Evolutionary conservation across 2,888 invertebrate species (phyloP).

Genomic region (Ennomos erosarius): DNA sequence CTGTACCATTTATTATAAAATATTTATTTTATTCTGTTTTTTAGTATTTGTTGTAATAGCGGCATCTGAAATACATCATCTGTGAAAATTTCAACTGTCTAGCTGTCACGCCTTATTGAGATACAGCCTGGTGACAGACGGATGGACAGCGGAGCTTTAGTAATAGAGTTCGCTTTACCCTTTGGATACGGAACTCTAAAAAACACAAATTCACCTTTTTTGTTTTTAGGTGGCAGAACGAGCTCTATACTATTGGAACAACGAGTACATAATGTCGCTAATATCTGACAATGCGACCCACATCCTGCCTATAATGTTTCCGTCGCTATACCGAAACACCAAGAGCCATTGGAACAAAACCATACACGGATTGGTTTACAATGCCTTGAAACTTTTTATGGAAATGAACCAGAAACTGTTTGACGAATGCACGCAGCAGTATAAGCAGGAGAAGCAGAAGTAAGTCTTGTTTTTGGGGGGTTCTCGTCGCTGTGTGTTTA

Average conservation of each 20-base stretch:
- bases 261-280: constrained; percentile 99
- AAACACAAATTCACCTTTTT: too few relatives aligned
- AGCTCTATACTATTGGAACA: constrained; percentile 99
- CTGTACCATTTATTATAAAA: too few relatives aligned
- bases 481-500: too few relatives aligned
- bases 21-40: too few relatives aligned
- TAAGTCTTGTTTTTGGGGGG: constrained; percentile 67
- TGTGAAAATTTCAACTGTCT: too few relatives aligned
- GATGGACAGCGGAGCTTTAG: too few relatives aligned
- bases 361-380: constrained; percentile 99
- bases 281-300: constrained; percentile 99
- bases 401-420: constrained; percentile 99
- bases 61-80: too few relatives aligned
- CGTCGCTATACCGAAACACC: constrained; percentile 98
- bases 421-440: constrained; percentile 98
- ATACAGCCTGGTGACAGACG: too few relatives aligned
- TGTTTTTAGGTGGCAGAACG: constrained; percentile 96
- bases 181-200: too few relatives aligned
- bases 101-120: too few relatives aligned
- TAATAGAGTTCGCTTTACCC: too few relatives aligned
- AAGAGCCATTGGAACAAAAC: constrained; percentile 99
- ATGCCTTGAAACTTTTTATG: constrained; percentile 99
- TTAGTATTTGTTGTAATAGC: too few relatives aligned
- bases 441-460: constrained; percentile 94
- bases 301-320: constrained; percentile 99